Evolutionary conservation across 2,797 vertebrate genomes (phyloP).

Genomic region (Fistularia commersonii): DNA sequence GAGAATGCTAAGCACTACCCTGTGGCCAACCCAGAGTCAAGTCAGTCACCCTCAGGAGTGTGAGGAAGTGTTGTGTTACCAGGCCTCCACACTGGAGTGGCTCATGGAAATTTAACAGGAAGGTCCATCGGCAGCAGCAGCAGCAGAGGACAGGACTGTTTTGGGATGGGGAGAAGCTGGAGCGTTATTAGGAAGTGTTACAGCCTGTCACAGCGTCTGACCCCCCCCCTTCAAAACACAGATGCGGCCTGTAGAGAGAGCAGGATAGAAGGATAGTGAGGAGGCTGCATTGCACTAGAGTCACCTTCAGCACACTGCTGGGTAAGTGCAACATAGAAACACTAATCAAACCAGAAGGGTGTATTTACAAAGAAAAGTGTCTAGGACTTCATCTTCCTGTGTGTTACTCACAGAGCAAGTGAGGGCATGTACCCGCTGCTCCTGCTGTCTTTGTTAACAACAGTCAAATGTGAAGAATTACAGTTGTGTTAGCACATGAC

Average conservation of each 20-base stretch:
- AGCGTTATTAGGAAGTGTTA: conserved; percentile 72
- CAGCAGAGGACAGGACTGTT: conserved; percentile 40
- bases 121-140: conserved; percentile 31
- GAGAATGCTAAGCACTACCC: conserved; percentile 53
- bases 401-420: neutral
- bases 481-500: conserved; percentile 27
- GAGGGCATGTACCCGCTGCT: conserved; percentile 9
- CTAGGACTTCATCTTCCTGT: conserved; percentile 1
- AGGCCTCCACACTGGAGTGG: conserved; percentile 28
- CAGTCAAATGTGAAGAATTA: conserved; percentile 38
- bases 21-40: conserved; percentile 33
- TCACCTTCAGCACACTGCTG: conserved; percentile 56
- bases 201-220: conserved; percentile 55
- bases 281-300: conserved; percentile 43
- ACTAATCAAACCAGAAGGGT: neutral
- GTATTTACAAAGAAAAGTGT: neutral
- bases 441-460: conserved; percentile 4
- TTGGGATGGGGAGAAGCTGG: conserved; percentile 58
- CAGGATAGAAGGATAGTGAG: conserved; percentile 25
- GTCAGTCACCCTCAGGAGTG: conserved; percentile 36
- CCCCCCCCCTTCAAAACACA: conserved; percentile 51
- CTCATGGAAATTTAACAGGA: conserved; percentile 67
- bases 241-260: conserved; percentile 40
- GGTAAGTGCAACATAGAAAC: conserved; percentile 49
- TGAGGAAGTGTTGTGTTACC: conserved; percentile 40